phyloP scores from a whole-genome alignment of 2,888 invertebrate genomes.

The Ochropleura plecta region DNA sequence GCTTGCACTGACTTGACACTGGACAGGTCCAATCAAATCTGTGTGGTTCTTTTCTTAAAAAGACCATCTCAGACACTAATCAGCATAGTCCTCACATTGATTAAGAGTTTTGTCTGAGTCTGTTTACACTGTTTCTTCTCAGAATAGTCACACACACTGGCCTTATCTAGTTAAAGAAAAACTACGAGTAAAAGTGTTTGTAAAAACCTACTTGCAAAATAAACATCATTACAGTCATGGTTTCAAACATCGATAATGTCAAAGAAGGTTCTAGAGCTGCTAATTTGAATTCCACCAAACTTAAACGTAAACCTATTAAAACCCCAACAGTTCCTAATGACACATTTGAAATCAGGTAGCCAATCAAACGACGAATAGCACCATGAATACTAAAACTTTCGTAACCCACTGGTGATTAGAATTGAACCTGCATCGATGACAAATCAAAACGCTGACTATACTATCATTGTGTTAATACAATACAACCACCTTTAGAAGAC shows the following conservation, averaged over 20 bases:
- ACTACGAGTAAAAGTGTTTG: too few species aligned
- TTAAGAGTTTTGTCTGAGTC: too few species aligned
- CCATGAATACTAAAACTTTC: slow-evolving; percentile 47
- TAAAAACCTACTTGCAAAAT: too few species aligned
- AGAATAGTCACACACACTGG: too few species aligned
- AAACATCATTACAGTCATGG: too few species aligned
- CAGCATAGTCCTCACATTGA: too few species aligned
- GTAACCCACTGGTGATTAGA: slow-evolving; percentile 31
- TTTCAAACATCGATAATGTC: background rate
- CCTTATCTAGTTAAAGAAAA: too few species aligned
- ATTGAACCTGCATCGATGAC: slow-evolving; percentile 65
- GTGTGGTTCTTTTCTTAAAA: too few species aligned
- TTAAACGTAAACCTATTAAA: slow-evolving; percentile 13
- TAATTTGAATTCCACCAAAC: slow-evolving; percentile 11
- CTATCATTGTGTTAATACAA: slow-evolving; percentile 69
- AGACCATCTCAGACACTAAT: too few species aligned
- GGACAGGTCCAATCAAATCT: too few species aligned
- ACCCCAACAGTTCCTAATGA: slow-evolving; percentile 11
- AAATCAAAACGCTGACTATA: slow-evolving; percentile 65
- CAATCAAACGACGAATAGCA: slow-evolving; percentile 17
- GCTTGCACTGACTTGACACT: too few species aligned
- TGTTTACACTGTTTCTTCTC: too few species aligned
- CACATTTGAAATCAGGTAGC: slow-evolving; percentile 19
- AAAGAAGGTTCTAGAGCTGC: background rate
- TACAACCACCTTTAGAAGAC: slow-evolving; percentile 61